Base-by-base conservation (phyloP, 2,888 invertebrate species). In the Pyrochroa serraticornis region DNA sequence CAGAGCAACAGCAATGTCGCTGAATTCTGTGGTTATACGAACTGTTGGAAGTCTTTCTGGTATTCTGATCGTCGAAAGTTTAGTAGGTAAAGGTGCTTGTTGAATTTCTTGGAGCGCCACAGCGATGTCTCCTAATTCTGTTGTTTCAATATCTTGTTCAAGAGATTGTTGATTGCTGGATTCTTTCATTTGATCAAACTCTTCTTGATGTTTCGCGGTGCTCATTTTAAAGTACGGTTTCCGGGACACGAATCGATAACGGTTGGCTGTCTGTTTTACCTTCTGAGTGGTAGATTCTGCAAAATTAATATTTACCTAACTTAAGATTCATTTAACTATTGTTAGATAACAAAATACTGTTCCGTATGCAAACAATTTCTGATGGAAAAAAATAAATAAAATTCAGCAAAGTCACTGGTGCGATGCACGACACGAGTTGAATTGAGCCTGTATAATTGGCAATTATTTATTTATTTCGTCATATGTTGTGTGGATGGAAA, bases 91-190 rank as follows among this genome's bases (percentile, higher is more conserved):
- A 13, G 76, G 73, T n/a, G 72, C 74, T 38, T 70, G 66, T 55
- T 77, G 76, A 6, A 77, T 61, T 36, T 68, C 62, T 35, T 74
- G 67, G 33, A 77, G 54, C 7, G 71, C 73, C 6, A 65, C 47
- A 7, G 74, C 75, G n/a, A 75, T 62, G 45, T 76, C 74, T 7
- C 62, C 66, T 1, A 75, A 55, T 64, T 74, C 71, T 5, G 72
- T 70, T 7, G 71, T 71, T 41, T 46, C 43, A 8, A 54, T 42
- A 22, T 64, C 59, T 34, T 71, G 63, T 63, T 75, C 75, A 14
- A 67, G 46, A 3, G 67, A 64, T 46, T 75, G 70, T 43, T 74
- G 72, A 62, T 69, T 72, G 53, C 70, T 71, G 8, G 76, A 68
- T 60, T 76, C 71, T 36, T 69, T 53, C 39, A 58, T 65, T 65